Base-by-base conservation (phyloP, 2,797 vertebrate species). In the Peromyscus aztecus region DNA sequence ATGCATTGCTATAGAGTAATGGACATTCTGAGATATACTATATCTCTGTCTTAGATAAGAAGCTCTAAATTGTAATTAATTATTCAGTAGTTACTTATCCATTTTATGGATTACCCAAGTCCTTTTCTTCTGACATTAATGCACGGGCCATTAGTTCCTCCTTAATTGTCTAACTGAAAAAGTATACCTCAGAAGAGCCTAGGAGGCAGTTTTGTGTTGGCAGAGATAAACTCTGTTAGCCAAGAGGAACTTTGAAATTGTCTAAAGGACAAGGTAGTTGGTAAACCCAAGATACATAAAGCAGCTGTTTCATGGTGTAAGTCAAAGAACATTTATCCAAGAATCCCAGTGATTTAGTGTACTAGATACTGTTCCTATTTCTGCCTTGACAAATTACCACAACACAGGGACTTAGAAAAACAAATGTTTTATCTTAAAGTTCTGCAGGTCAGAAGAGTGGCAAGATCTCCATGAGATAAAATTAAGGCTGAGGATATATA, bases 81-180 rank as follows among this genome's bases (percentile, higher is more conserved):
- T 96, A 95, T 85, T 67, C 90, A 94, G 63, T 80, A 76, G n/a
- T 65, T 90, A 57, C 90, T 95, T 92, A 63, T 95, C 59, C 69
- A 49, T 82, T 88, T 95, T 94, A 97, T 86, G 67, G 81, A 94
- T 97, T 81, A 78, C 10, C 37, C 77, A 65, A 77, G 43, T 88
- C 61, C 55, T 94, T 95, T 93, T n/a, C n/a, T 94, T 94, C n/a
- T 89, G 40, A 88, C 49, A 82, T 95, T 90, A 93, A 94, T 96
- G 85, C 92, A 92, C 88, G 40, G 55, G 59, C 92, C 43, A 85
- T 93, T 86, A 93, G 81, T 73, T 91, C 65, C 6, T 92, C 40
- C 73, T 94, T 92, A 57, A 27, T 83, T 71, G 9, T 75, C 49
- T 29, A 75, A 57, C n/a, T 49, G 34, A 52, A 65, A 59, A 91